Percentiles rank a stretch among this genome's conserved stretches.
Conservation (phyloP, 2,888 invertebrate genomes). For the Schrankia costaestrigalis region DNA sequence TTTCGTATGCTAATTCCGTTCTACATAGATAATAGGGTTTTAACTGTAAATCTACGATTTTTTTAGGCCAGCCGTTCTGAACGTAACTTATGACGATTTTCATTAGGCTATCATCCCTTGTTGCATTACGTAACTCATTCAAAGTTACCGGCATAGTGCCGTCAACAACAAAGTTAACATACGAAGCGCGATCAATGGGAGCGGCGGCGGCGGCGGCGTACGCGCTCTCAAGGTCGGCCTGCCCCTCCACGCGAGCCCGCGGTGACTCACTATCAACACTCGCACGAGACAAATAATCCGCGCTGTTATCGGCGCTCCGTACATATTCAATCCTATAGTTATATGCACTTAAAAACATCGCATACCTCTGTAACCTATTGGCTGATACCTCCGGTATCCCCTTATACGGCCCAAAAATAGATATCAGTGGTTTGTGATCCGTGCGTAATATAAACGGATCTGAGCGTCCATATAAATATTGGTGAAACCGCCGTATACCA, state of each 20-base stretch:
- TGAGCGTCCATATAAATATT: constrained; percentile 28
- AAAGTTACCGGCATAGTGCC: no score
- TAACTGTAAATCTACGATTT: background rate
- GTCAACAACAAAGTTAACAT: no score
- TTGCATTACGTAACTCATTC: background rate
- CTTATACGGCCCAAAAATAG: constrained; percentile 22
- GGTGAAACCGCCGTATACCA: constrained; percentile 23
- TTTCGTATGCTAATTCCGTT: background rate
- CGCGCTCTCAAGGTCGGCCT: no score
- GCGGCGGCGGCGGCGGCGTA: no score
- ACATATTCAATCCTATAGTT: constrained; percentile 4
- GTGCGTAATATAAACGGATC: constrained; percentile 24
- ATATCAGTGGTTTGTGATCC: constrained; percentile 29
- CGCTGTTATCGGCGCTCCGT: background rate
- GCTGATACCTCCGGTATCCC: constrained; percentile 3
- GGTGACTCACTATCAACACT: background rate
- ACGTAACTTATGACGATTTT: background rate
- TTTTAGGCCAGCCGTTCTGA: background rate
- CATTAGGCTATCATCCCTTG: background rate
- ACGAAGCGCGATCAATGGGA: background rate
- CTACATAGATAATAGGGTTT: background rate
- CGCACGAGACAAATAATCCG: constrained; percentile 1
- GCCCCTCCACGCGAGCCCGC: no score
- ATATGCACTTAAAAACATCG: constrained; percentile 2
- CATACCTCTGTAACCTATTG: constrained; percentile 4